Evolutionary conservation across 2,797 vertebrate species (phyloP), one percentile per base, ranked within the genome.

Genomic region (Dromococcyx pavoninus): DNA sequence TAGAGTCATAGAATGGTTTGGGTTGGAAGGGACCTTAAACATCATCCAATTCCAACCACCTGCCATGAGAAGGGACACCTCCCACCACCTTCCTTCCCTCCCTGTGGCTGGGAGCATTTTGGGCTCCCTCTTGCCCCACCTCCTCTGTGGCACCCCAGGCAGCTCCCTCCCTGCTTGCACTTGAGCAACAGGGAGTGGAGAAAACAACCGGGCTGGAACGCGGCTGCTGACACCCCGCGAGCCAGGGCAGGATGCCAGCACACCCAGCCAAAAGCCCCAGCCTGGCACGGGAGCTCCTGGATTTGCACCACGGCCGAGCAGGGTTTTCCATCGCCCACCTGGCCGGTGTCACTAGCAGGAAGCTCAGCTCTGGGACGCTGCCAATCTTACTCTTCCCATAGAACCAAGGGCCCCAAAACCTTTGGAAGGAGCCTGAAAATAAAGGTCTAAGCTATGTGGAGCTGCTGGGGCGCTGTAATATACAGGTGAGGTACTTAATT

Each of bases 291-390:
- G 35, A 33, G n/a, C 57, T 61, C 53, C 33, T 0, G 28, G 3
- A 5, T 6, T 9, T 8, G 56, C 56, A 5, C 33, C 2, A 0
- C 0, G 1, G 58, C 64, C 2, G 0, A 56, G 76, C 25, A 7
- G 86, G 78, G 17, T 51, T 76, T 62, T 14, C 89, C 65, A 13
- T n/a, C 28, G 32, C 3, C 41, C 3, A 19, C 3, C 56, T 7
- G 23, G 5, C 11, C 39, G 22, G 39, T 71, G 77, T 28, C 3
- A 7, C 16, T 5, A 28, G 53, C 69, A 19, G 41, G 7, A 5
- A 46, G 27, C 57, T 50, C 4, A 3, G 27, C 30, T 17, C 2
- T 0, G 7, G 25, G 62, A 32, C 1, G 4, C 71, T 50, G 53
- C 50, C 44, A 7, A 39, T 6, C 66, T 18, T 5, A 5, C 11